Conservation (phyloP, 2,113 vertebrate species). For the Eclectus roratus region DNA sequence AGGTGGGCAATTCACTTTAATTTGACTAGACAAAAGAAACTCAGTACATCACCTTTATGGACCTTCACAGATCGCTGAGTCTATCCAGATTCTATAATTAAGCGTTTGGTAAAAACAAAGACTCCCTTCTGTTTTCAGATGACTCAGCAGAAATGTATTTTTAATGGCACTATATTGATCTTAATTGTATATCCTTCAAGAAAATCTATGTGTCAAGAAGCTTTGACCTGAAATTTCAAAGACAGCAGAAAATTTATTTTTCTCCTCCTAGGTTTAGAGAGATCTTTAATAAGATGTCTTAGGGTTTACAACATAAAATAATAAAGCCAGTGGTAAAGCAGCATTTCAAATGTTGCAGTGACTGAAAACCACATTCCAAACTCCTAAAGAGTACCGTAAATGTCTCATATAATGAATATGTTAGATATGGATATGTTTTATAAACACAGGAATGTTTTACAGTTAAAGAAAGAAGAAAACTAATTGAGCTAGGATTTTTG, state of each 20-base stretch:
- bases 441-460: neutral
- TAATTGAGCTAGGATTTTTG: neutral
- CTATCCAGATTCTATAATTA: constrained; percentile 28
- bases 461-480: neutral
- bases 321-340: neutral
- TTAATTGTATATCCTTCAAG: constrained; percentile 29
- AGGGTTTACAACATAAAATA: neutral
- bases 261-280: neutral
- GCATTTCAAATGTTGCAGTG: neutral
- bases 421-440: neutral
- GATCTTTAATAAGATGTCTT: neutral
- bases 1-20: neutral
- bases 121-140: neutral
- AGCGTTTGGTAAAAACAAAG: constrained; percentile 32
- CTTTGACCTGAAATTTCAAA: constrained; percentile 24
- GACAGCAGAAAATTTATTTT: neutral
- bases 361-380: neutral
- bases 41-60: neutral
- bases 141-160: constrained; percentile 37
- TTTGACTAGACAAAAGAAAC: neutral
- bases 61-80: constrained; percentile 55
- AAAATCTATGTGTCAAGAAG: constrained; percentile 19
- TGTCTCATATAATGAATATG: neutral
- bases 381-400: neutral
- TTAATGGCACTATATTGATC: constrained; percentile 34